Evolutionary conservation across 2,797 vertebrate species (phyloP).

Genomic region (Jordanella pulchra): DNA sequence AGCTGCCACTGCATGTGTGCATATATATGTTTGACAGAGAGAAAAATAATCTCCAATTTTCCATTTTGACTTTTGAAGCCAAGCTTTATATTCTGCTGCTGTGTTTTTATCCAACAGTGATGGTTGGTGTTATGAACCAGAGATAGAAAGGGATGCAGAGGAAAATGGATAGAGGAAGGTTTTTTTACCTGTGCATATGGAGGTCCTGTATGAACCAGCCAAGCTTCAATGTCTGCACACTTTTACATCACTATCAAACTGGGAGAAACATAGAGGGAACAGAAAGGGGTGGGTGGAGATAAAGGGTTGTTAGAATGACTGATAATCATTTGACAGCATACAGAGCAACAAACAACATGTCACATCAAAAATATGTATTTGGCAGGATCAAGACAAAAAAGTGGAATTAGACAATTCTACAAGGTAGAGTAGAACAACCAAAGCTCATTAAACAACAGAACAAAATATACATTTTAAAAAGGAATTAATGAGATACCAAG

Average conservation of each 20-base stretch:
- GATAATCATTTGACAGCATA: conserved; percentile 17
- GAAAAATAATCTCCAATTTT: conserved; percentile 32
- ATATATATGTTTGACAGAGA: conserved; percentile 10
- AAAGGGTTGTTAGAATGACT: conserved; percentile 42
- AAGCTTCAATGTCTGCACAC: conserved; percentile 25
- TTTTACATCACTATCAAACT: conserved; percentile 56
- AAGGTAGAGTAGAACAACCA: conserved; percentile 5
- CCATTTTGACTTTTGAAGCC: conserved; percentile 27
- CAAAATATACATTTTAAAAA: conserved; percentile 38
- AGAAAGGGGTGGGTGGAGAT: conserved; percentile 15
- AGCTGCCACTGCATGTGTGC: not conserved
- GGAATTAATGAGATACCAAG: conserved; percentile 41
- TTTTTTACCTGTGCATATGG: conserved; percentile 56
- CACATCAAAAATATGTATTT: conserved; percentile 27
- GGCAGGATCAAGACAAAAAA: not conserved
- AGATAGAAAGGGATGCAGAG: conserved; percentile 24
- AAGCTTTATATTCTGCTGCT: conserved; percentile 43
- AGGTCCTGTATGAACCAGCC: conserved; percentile 47
- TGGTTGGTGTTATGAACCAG: conserved; percentile 23
- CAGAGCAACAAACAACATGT: conserved; percentile 26
- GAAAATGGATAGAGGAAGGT: not conserved
- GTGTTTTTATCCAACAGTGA: conserved; percentile 19
- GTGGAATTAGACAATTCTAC: conserved; percentile 1
- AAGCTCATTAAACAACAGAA: conserved; percentile 39
- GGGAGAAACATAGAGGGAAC: conserved; percentile 13